Percentiles rank a stretch among this genome's conserved stretches.
phyloP scores from a whole-genome alignment of 1,140 invertebrate species.

The Oncopeltus fasciatus region DNA sequence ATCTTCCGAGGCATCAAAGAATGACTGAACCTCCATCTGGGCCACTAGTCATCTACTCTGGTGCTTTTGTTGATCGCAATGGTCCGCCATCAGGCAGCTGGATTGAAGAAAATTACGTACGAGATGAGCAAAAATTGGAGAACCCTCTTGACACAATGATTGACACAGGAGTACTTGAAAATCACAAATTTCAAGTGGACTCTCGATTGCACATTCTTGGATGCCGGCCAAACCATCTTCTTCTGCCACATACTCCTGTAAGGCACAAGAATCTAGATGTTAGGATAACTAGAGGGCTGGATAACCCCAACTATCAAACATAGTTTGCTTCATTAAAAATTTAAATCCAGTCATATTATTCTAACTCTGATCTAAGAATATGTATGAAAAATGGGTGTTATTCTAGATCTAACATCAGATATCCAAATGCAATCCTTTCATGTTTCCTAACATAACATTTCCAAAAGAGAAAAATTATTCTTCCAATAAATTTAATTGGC shows the following conservation, averaged over 20 bases:
- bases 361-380: neutral
- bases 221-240: conserved; percentile 24
- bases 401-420: too few relatives aligned
- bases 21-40: conserved; percentile 18
- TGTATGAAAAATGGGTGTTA: too few relatives aligned
- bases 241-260: conserved; percentile 23
- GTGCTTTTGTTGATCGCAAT: conserved; percentile 25
- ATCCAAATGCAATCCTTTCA: too few relatives aligned
- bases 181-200: conserved; percentile 23
- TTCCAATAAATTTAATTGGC: too few relatives aligned
- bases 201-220: conserved; percentile 24
- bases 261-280: conserved; percentile 43
- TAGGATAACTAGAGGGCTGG: conserved; percentile 21
- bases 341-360: neutral
- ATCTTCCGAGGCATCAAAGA: conserved; percentile 19
- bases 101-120: conserved; percentile 23
- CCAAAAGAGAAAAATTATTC: too few relatives aligned
- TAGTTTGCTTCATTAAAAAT: conserved; percentile 11
- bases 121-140: conserved; percentile 17
- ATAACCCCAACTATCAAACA: conserved; percentile 24
- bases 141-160: conserved; percentile 18
- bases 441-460: too few relatives aligned
- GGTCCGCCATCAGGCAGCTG: conserved; percentile 23
- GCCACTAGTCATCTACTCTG: conserved; percentile 27
- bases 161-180: conserved; percentile 18